Base-by-base conservation (phyloP, 2,113 vertebrate species). In the Ammodytes dubius region DNA sequence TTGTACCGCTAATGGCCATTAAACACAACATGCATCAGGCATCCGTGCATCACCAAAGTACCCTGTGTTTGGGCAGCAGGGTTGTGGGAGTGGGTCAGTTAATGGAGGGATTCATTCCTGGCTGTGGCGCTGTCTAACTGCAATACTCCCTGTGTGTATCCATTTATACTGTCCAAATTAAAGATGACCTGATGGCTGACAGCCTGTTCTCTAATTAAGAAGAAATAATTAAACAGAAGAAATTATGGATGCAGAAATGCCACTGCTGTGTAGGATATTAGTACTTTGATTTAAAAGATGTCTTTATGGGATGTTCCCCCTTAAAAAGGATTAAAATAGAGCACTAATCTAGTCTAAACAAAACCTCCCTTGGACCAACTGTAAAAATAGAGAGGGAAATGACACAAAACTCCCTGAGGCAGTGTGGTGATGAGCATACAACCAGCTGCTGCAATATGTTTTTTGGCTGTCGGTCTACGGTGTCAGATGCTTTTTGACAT, bases 91-190 rank as follows among this genome's bases (percentile, higher is more conserved):
- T 85, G 50, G 79, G 86, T 90, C 79, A 87, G 83, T 91, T 91
- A 91, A 92, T 89, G 83, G 78, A 76, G 82, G 83, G 89, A 91
- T 92, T 90, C 85, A 88, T 91, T 92, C 83, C 71, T 87, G 59
- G 43, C 87, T 82, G 79, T 63, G 74, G 53, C 14, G 57, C 86
- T 79, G 57, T 89, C 74, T 77, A 86, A 82, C 77, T 67, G 70
- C 46, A 83, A 82, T 89, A 89, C 92, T 90, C 87, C 86, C 83
- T 57, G 76, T 84, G 84, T 84, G 82, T 77, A 75, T 84, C 60
- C 81, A 78, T 75, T 45, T 68, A 64, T 56, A 54, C 69, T 40
- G 46, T 74, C 64, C 61, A 87, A 90, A 89, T 90, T 74, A 85
- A 91, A 83, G 63, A 57, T 74, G 72, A 54, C 65, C 56, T 37